Evolutionary conservation across 2,797 vertebrate species (phyloP).

Genomic region (Mus spretus): DNA sequence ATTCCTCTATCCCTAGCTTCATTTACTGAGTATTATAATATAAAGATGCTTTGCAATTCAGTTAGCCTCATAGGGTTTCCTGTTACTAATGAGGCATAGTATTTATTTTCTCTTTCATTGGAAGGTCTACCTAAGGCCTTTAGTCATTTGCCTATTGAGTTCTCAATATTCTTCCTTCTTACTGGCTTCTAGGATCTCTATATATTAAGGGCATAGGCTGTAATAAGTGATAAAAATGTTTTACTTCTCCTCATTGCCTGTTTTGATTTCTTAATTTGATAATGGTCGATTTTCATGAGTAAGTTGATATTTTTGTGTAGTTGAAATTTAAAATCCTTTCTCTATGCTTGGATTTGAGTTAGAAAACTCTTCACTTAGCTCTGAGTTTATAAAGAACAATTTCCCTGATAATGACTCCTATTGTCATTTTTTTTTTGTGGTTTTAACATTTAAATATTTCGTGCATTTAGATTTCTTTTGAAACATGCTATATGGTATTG

Average conservation of each 20-base stretch:
- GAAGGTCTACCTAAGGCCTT: neutral
- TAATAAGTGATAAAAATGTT: neutral
- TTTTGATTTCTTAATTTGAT: neutral
- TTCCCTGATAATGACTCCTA: neutral
- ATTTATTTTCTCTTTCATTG: neutral
- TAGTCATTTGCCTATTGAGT: neutral
- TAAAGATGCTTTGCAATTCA: neutral
- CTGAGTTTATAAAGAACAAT: neutral
- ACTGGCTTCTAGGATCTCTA: constrained; percentile 16
- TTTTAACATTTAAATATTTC: neutral
- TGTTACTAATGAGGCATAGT: neutral
- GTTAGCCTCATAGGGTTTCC: too few species aligned
- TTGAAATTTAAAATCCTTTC: neutral
- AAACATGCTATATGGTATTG: too few species aligned
- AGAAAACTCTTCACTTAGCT: neutral
- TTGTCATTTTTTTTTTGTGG: neutral
- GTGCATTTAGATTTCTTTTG: neutral
- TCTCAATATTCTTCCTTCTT: neutral
- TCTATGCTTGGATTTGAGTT: neutral
- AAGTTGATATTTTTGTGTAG: neutral
- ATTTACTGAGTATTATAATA: neutral
- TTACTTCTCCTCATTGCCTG: neutral
- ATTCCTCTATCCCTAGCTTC: neutral
- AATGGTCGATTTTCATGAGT: neutral
- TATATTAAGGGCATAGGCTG: neutral